Percentiles rank a stretch among this genome's conserved stretches.
These are phyloP conservation scores for Pavo muticus DNA, from an alignment of 2,113 vertebrate genomes.

Conservation along the genomic window DNA sequence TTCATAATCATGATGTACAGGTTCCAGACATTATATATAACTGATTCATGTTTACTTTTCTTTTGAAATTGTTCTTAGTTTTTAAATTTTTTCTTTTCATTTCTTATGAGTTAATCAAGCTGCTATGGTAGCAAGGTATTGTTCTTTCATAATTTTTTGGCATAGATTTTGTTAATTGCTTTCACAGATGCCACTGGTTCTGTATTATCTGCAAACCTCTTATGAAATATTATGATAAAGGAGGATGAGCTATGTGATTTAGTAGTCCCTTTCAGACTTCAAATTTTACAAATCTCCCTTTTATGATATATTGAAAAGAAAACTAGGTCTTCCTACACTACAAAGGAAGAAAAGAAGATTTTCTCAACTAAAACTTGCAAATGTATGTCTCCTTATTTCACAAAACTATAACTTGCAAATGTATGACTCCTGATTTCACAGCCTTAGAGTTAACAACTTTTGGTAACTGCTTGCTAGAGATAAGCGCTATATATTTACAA, in stretches of 20 bases:
- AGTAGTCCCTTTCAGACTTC: not conserved
- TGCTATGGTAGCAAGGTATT: not conserved
- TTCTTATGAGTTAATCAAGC: not conserved
- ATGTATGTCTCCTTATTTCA: not conserved
- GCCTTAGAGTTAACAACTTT: not conserved
- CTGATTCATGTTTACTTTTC: not conserved
- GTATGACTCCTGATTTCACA: not conserved
- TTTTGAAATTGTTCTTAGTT: not conserved
- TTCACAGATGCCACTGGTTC: not conserved
- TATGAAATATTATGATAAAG: not conserved
- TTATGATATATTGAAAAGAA: not conserved
- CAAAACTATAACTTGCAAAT: not conserved
- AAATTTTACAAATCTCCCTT: not conserved
- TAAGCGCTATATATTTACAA: not conserved
- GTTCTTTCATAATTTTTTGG: not conserved
- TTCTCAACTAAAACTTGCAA: not conserved
- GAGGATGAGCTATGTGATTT: not conserved
- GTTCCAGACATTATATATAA: not conserved
- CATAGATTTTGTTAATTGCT: not conserved
- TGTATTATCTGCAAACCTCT: not conserved
- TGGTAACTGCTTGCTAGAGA: not conserved
- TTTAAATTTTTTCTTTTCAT: not conserved
- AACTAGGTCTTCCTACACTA: not conserved
- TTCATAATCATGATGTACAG: accelerated
- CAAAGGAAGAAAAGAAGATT: not conserved